phyloP scores from a whole-genome alignment of 2,888 invertebrate genomes.

The Fabriciana adippe region DNA sequence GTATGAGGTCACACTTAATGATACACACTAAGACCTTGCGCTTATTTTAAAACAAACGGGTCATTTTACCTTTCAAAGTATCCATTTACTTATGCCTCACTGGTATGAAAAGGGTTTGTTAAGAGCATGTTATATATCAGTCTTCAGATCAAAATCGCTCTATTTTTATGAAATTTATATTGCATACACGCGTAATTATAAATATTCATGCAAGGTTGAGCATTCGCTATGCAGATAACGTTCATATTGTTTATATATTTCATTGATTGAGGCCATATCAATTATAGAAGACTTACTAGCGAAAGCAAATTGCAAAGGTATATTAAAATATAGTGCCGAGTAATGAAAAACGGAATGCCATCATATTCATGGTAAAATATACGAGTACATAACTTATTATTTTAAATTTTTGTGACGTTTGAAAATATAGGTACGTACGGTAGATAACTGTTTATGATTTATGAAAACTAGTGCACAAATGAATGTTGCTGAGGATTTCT shows the following conservation, averaged over 20 bases:
- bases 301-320: background rate
- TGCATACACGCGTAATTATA: constrained; percentile 17
- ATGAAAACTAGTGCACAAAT: constrained; percentile 16
- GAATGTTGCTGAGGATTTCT: constrained; percentile 43
- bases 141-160: constrained; percentile 14
- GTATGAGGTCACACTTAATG: constrained; percentile 34
- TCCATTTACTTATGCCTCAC: constrained; percentile 31
- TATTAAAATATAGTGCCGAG: constrained; percentile 4
- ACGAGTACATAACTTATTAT: background rate
- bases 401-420: background rate
- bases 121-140: constrained; percentile 9
- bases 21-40: constrained; percentile 27
- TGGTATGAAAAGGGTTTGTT: constrained; percentile 13
- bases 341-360: background rate
- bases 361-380: too few relatives aligned
- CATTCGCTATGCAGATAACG: constrained; percentile 35
- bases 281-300: constrained; percentile 26
- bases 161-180: constrained; percentile 21
- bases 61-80: constrained; percentile 31
- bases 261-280: constrained; percentile 32
- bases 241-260: constrained; percentile 26
- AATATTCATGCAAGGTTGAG: constrained; percentile 29
- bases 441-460: background rate
- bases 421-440: background rate
- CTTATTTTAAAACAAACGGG: constrained; percentile 37